Conservation (phyloP, 2,888 invertebrate species). For the Carcina quercana region DNA sequence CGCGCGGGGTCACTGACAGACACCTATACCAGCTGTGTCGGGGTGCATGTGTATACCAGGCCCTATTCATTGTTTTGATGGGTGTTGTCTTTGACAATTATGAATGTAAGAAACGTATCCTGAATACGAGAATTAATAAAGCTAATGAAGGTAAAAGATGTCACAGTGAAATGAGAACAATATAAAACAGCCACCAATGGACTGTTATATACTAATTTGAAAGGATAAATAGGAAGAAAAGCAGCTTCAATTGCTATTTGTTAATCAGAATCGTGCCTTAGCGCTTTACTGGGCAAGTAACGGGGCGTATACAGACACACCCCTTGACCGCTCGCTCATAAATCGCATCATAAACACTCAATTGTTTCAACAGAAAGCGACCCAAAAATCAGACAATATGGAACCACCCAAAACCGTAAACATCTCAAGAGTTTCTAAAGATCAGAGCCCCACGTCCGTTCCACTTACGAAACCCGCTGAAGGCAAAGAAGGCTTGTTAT, state of each 20-base stretch:
- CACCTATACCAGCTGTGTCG: slow-evolving; percentile 20
- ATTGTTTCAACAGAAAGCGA: slow-evolving; percentile 14
- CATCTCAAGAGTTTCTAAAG: slow-evolving; percentile 42
- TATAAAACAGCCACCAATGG: background rate
- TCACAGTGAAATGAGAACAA: too few species aligned
- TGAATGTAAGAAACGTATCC: too few species aligned
- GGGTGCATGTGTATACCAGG: slow-evolving; percentile 17
- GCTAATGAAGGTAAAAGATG: too few species aligned
- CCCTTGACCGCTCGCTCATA: background rate
- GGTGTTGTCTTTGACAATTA: slow-evolving; percentile 3
- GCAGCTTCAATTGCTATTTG: too few species aligned
- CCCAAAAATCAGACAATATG: slow-evolving; percentile 27
- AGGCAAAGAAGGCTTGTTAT: slow-evolving; percentile 50
- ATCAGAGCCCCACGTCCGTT: slow-evolving; percentile 29
- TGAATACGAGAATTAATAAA: too few species aligned
- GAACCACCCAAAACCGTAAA: slow-evolving; percentile 36
- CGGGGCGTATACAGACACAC: background rate
- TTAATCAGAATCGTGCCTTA: too few species aligned
- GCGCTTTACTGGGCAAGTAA: too few species aligned
- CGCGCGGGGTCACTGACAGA: slow-evolving; percentile 53
- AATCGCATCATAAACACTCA: slow-evolving; percentile 5
- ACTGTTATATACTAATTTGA: background rate
- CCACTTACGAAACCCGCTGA: slow-evolving; percentile 33
- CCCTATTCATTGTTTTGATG: slow-evolving; percentile 10
- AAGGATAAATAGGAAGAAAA: too few species aligned